Conservation (phyloP, 2,113 vertebrate genomes). For the Cebus imitator region DNA sequence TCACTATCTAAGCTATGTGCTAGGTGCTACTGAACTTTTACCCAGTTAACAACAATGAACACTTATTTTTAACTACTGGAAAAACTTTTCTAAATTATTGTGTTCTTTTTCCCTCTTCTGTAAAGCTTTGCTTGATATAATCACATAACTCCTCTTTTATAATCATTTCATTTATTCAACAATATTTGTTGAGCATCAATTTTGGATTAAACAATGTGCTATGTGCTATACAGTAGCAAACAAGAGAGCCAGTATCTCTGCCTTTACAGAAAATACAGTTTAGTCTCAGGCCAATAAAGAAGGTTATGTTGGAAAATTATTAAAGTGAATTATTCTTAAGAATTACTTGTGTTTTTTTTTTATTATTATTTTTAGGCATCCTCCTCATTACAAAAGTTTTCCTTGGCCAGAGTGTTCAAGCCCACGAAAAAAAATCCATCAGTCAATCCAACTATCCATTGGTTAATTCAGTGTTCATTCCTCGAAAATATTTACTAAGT, state of each 20-base stretch:
- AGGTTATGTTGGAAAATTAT: neutral
- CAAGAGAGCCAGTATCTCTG: neutral
- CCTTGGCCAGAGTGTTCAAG: constrained; percentile 84
- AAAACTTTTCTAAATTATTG: neutral
- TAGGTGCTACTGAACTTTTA: constrained; percentile 16
- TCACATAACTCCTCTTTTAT: neutral
- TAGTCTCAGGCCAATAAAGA: neutral
- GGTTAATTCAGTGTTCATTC: constrained; percentile 86
- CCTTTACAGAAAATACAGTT: neutral
- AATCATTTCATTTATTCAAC: neutral
- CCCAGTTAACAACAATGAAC: neutral
- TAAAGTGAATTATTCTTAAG: constrained; percentile 19
- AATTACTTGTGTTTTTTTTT: constrained; percentile 44
- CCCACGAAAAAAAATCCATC: constrained; percentile 74
- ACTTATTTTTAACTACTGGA: neutral
- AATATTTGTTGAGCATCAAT: neutral
- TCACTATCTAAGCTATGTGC: neutral
- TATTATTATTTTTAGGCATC: constrained; percentile 80
- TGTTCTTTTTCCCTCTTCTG: neutral
- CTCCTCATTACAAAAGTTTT: constrained; percentile 89
- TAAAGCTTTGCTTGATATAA: constrained; percentile 11
- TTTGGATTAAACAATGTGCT: neutral
- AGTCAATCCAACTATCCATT: constrained; percentile 80
- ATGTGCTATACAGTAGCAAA: neutral
- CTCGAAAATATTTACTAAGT: constrained; percentile 77